Percentiles rank a stretch among this genome's conserved stretches.
Evolutionary conservation across 2,888 invertebrate genomes (phyloP).

Genomic region (Melanostoma mellinum): DNA sequence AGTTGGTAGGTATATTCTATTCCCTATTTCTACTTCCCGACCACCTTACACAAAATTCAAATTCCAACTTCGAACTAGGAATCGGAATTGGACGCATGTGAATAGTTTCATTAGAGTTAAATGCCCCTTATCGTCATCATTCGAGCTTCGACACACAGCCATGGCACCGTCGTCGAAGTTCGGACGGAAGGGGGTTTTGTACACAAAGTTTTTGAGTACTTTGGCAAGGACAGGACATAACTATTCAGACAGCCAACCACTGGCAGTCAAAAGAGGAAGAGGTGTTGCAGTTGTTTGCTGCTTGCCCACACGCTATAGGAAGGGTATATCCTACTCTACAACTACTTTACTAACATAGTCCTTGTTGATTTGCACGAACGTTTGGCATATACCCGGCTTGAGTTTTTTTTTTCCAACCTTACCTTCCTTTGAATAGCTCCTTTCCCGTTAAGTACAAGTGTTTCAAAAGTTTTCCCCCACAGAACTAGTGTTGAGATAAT

Average conservation of each 20-base stretch:
- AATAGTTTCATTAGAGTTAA: slow-evolving; percentile 71
- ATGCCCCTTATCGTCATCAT: slow-evolving; percentile 57
- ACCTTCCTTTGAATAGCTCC: slow-evolving; percentile 20
- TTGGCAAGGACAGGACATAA: slow-evolving; percentile 11
- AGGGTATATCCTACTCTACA: neutral
- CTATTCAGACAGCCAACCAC: slow-evolving; percentile 29
- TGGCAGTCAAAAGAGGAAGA: slow-evolving; percentile 25
- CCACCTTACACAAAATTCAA: slow-evolving; percentile 31
- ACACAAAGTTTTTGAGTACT: slow-evolving; percentile 40
- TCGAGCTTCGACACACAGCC: slow-evolving; percentile 14
- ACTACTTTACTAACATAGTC: slow-evolving; percentile 23
- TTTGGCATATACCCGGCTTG: slow-evolving; percentile 5
- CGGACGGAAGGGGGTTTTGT: slow-evolving; percentile 8
- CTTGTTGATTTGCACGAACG: slow-evolving; percentile 52
- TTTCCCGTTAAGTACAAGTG: slow-evolving; percentile 48
- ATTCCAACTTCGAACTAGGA: slow-evolving; percentile 69
- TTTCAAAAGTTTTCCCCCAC: slow-evolving; percentile 43
- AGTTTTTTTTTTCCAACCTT: neutral
- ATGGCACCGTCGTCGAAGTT: neutral
- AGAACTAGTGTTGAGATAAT: slow-evolving; percentile 58
- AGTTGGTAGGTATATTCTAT: slow-evolving; percentile 6
- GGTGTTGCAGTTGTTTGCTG: slow-evolving; percentile 63
- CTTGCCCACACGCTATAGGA: slow-evolving; percentile 60
- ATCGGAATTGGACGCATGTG: slow-evolving; percentile 70
- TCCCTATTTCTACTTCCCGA: neutral